phyloP scores from a whole-genome alignment of 2,888 invertebrate species.

The Eudasyphora cyanicolor region DNA sequence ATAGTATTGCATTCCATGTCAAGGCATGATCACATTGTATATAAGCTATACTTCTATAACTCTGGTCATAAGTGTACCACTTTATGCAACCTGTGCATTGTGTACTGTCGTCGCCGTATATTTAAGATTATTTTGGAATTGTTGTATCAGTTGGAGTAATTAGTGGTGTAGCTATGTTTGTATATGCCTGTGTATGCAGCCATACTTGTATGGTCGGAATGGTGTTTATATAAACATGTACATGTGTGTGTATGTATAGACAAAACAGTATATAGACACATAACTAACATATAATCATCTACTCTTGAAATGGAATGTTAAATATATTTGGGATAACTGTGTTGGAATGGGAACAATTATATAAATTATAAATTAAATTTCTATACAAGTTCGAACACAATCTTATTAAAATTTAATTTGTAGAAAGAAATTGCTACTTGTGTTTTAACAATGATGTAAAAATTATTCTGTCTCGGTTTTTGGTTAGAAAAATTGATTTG shows the following conservation, averaged over 20 bases:
- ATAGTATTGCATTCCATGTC: no score
- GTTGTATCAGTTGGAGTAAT: constrained; percentile 26
- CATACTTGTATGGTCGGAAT: background rate
- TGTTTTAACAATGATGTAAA: no score
- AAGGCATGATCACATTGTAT: no score
- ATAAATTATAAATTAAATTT: constrained; percentile 17
- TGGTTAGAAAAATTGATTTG: no score
- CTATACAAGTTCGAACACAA: background rate
- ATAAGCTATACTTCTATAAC: background rate
- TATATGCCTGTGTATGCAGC: constrained; percentile 13
- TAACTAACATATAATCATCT: constrained; percentile 21
- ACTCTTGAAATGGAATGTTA: constrained; percentile 1
- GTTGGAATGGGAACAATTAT: constrained; percentile 10
- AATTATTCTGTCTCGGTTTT: no score
- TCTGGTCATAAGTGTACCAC: background rate
- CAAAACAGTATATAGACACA: constrained; percentile 21
- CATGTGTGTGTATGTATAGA: constrained; percentile 65
- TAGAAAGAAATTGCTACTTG: background rate
- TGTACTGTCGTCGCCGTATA: background rate
- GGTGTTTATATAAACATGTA: constrained; percentile 11
- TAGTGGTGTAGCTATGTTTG: background rate
- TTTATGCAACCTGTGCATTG: background rate
- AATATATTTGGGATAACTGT: background rate
- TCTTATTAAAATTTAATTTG: background rate
- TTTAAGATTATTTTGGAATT: constrained; percentile 23